A percentile compares a stretch with the other conserved stretches of the same genome.
Evolutionary conservation across 2,888 invertebrate species (phyloP).

Genomic region (Coelinius sp.): DNA sequence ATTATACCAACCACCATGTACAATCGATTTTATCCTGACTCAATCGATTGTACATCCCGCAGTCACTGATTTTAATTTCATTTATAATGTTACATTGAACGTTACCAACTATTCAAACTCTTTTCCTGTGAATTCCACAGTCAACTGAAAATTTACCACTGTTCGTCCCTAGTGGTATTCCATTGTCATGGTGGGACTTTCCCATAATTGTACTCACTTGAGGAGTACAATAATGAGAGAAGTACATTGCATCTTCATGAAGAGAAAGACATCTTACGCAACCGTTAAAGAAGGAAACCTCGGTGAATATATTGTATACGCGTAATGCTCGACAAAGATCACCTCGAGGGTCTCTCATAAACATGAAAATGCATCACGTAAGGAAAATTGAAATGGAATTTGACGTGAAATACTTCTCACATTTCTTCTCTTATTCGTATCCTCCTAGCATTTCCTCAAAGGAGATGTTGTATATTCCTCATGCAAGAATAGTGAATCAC

Average conservation of each 20-base stretch:
- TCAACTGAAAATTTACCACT: slow-evolving; percentile 4
- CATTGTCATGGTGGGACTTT: slow-evolving; percentile 31
- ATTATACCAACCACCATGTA: not conserved
- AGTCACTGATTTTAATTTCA: slow-evolving; percentile 23
- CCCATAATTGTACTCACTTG: slow-evolving; percentile 32
- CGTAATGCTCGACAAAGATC: not conserved
- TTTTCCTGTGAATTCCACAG: not conserved
- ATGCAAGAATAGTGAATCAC: not conserved
- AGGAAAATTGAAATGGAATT: not conserved
- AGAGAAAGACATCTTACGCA: slow-evolving; percentile 28
- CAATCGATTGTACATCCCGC: not conserved
- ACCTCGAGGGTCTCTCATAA: not conserved
- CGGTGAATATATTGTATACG: not conserved
- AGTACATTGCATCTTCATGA: not conserved
- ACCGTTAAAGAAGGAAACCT: not conserved
- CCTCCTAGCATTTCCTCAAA: not conserved
- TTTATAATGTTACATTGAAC: slow-evolving; percentile 5
- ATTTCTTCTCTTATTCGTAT: not conserved
- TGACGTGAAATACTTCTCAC: not conserved
- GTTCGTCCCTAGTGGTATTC: slow-evolving; percentile 4
- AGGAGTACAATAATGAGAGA: not conserved
- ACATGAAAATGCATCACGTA: too few relatives aligned
- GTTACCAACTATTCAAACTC: slow-evolving; percentile 4
- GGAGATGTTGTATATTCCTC: not conserved
- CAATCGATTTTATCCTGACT: not conserved